A percentile compares a stretch with the other conserved stretches of the same genome.
Evolutionary conservation across 2,888 invertebrate genomes (phyloP).

Genomic region (Lutraria lutraria): DNA sequence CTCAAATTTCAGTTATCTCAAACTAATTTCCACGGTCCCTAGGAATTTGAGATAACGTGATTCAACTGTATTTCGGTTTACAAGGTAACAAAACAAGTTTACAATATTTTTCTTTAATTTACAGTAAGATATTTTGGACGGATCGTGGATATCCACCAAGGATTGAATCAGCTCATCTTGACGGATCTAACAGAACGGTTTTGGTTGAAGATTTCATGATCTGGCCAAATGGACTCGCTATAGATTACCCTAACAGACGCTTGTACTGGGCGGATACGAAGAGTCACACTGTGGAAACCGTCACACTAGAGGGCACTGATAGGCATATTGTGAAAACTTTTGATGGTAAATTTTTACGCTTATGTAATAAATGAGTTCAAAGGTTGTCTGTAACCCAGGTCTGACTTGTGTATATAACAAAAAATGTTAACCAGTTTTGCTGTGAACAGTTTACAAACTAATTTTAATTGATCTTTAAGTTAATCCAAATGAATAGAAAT

Average conservation of each 20-base stretch:
- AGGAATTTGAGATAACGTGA: no score
- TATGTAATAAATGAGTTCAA: neutral
- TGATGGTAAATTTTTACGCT: conserved; percentile 58
- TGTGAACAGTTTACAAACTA: no score
- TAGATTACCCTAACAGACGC: conserved; percentile 92
- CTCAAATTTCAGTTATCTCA: no score
- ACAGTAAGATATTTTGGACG: conserved; percentile 92
- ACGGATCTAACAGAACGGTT: conserved; percentile 74
- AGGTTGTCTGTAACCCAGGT: no score
- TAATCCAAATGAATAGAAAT: no score
- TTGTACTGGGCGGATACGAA: conserved; percentile 95
- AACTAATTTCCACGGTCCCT: no score
- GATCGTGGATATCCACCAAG: conserved; percentile 88
- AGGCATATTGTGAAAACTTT: conserved; percentile 74
- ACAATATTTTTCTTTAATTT: conserved; percentile 22
- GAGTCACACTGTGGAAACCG: conserved; percentile 78
- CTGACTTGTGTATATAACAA: no score
- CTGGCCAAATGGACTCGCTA: conserved; percentile 92
- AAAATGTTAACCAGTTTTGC: no score
- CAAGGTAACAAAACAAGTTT: no score
- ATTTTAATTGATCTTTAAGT: no score
- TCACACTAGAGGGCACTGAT: conserved; percentile 75
- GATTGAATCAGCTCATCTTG: conserved; percentile 79
- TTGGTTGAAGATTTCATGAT: conserved; percentile 74
- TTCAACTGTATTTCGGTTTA: no score